Percentiles rank a stretch among this genome's conserved stretches.
phyloP scores from a whole-genome alignment of 2,113 vertebrate species.

The Thymallus thymallus region DNA sequence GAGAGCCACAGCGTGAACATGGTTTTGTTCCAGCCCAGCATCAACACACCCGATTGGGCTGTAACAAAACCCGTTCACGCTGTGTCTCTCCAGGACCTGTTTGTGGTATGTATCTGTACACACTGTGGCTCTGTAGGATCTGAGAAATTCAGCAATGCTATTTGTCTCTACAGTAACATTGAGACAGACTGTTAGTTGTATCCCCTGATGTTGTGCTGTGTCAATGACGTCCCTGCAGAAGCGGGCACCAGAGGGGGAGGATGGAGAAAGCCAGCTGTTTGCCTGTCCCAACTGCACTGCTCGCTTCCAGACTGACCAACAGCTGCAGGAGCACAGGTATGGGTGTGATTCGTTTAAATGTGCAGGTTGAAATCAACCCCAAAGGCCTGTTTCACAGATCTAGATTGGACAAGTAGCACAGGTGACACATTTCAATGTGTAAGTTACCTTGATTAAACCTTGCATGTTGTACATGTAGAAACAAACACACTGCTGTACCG shows the following conservation, averaged over 20 bases:
- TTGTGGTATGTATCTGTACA: too few relatives aligned
- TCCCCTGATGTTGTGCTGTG: neutral
- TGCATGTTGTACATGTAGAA: too few relatives aligned
- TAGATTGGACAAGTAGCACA: too few relatives aligned
- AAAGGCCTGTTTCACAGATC: neutral
- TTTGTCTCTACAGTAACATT: neutral
- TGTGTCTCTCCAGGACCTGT: too few relatives aligned
- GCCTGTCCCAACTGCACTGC: slow-evolving; percentile 73
- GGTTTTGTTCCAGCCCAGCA: too few relatives aligned
- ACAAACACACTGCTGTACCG: too few relatives aligned
- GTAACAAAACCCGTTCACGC: too few relatives aligned
- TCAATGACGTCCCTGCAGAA: neutral
- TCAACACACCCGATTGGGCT: too few relatives aligned
- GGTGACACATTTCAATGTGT: too few relatives aligned
- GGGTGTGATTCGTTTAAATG: neutral
- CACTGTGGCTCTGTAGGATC: too few relatives aligned
- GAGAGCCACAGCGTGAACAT: too few relatives aligned
- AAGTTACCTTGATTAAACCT: too few relatives aligned
- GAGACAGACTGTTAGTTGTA: neutral
- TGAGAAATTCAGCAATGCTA: neutral
- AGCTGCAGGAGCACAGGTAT: slow-evolving; percentile 72
- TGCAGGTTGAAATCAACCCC: neutral
- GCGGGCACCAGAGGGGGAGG: slow-evolving; percentile 1
- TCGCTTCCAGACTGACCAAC: slow-evolving; percentile 64
- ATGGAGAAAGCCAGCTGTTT: slow-evolving; percentile 14